A percentile compares a stretch with the other conserved stretches of the same genome.
Evolutionary conservation across 2,113 vertebrate genomes (phyloP).

Genomic region (human (Homo sapiens)): GRCh38 chr18:41934001-41934500

Average conservation of each 20-base stretch:
- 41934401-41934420: slow-evolving; percentile 26
- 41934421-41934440: slow-evolving; percentile 25
- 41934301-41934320: neutral
- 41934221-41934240: neutral
- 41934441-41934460: too few relatives aligned
- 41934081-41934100: neutral
- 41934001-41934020: neutral
- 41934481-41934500: neutral
- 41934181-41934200: neutral
- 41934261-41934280: neutral
- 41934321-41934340: neutral
- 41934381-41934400: neutral
- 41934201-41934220: neutral
- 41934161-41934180: too few relatives aligned
- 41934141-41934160: neutral
- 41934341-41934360: neutral
- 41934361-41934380: too few relatives aligned
- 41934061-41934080: neutral
- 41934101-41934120: neutral
- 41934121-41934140: neutral
- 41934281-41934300: neutral
- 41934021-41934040: neutral
- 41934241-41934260: neutral
- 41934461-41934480: neutral
- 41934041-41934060: neutral